Evolutionary conservation across 2,888 invertebrate genomes (phyloP), one percentile per base, ranked within the genome.

Genomic region (Caenorhabditis sinica): DNA sequence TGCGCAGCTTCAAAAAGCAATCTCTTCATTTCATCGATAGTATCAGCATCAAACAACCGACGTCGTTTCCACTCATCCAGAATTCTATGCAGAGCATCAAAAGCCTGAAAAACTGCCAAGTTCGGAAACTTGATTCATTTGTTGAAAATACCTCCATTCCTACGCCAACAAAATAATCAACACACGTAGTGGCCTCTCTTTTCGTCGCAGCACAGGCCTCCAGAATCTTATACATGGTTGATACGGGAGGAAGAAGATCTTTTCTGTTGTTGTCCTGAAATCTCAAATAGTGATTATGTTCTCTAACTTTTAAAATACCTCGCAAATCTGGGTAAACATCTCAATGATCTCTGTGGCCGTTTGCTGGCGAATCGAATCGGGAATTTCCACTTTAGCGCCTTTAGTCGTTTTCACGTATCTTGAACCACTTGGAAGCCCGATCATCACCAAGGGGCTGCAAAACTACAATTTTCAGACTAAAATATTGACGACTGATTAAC

Each of bases 111-210:
- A n/a, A n/a, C n/a, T n/a, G n/a, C n/a, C n/a, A n/a, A n/a, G n/a
- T n/a, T n/a, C n/a, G n/a, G n/a, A n/a, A n/a, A n/a, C n/a, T n/a
- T n/a, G n/a, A n/a, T n/a, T n/a, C n/a, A n/a, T n/a, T n/a, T n/a
- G n/a, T n/a, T n/a, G n/a, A n/a, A n/a, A n/a, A n/a, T 17, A 77
- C 69, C 13, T 71, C 56, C 33, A 53, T 33, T 51, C 53, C 69
- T 36, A 30, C 25, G 11, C 36, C 69, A 15, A 17, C 56, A 17
- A 28, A 71, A 40, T 71, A 69, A 53, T 69, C 69, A 2, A 69
- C 69, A 23, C 69, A 69, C 6, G 51, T 4, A n/a, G 49, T 30
- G 3, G 69, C 2, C 30, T n/a, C 23, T 23, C 61, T 33, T 33
- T 61, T 36, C 6, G 33, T 61, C 20, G 61, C 61, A 30, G 36